Base-by-base conservation (phyloP, 2,888 invertebrate genomes). In the Eupithecia insigniata region DNA sequence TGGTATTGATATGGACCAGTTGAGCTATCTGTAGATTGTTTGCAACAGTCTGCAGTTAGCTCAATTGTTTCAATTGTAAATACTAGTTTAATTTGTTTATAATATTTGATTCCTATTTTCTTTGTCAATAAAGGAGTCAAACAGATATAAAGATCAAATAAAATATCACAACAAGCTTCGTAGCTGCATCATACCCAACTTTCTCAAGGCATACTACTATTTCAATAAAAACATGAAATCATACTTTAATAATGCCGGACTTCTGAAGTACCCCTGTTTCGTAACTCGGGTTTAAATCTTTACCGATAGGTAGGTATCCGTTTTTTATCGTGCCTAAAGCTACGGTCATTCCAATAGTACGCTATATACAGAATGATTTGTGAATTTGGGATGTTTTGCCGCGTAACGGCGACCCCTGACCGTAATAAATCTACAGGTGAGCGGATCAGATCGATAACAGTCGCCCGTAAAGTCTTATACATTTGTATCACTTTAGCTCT, bases 381-480 rank as follows among this genome's bases (percentile, higher is more conserved):
- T 26, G 62, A 67, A 32, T 66, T 60, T 43, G 22, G 68, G 65
- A 60, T 72, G 68, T 72, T 68, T 69, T 72, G 67, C 58, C 60
- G 60, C 51, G 67, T 51, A 58, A 64, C 43, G 58, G 64, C 39
- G 65, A 34, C 26, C 61, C 55, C 51, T 62, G 72, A 72, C 72
- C 69, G 62, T 69, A 61, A 69, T 72, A 72, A 69, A 72, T 72
- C 72, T 62, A 55, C 10, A 32, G 67, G 62, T 36, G 60, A 66
- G 60, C 32, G 66, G 66, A 26, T 62, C 65, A 32, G 28, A 65
- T 72, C 60, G 66, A 60, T 69, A 60, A 58, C 58, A 71, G 61
- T 34, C 26, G 61, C 66, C 60, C 46, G 26, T 43, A 43, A 60
- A 60, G 70, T 55, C 69, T 55, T 69, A 6, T 22, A 51, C 32